Evolutionary conservation across 2,113 vertebrate genomes (phyloP).

Genomic region (Erythrocebus patas): DNA sequence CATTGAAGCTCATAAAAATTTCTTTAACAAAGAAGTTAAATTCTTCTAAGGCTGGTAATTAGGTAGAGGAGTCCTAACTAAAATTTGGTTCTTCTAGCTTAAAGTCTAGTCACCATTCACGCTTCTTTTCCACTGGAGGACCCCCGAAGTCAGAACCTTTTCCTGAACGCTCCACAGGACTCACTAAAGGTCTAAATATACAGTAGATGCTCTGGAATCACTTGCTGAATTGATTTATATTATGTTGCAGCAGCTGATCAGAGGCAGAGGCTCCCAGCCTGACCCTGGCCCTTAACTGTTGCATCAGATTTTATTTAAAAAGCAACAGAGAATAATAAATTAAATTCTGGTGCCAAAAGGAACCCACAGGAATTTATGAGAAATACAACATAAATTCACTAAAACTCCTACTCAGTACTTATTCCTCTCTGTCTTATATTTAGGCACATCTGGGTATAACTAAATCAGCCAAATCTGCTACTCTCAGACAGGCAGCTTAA

Average conservation of each 20-base stretch:
- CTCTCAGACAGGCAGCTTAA: not conserved
- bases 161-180: not conserved
- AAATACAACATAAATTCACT: constrained; percentile 33
- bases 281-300: constrained; percentile 20
- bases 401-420: constrained; percentile 49
- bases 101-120: not conserved
- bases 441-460: constrained; percentile 60
- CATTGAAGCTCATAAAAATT: not conserved
- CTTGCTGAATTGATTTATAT: not conserved
- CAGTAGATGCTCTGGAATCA: not conserved
- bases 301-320: constrained; percentile 63
- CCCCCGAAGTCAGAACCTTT: not conserved
- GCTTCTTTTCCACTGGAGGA: not conserved
- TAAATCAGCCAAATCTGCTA: constrained; percentile 17
- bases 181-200: not conserved
- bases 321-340: constrained; percentile 47
- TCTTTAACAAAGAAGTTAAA: not conserved
- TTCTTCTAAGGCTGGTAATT: not conserved
- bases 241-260: not conserved
- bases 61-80: not conserved
- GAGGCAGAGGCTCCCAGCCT: not conserved
- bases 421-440: constrained; percentile 47
- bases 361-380: constrained; percentile 70
- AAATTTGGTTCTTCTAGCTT: not conserved
- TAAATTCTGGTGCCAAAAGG: constrained; percentile 54